Percentiles rank a stretch among this genome's conserved stretches.
These are phyloP conservation scores for Ardeotis arabs DNA, from an alignment of 2,113 vertebrate species.

Conservation along the genomic window DNA sequence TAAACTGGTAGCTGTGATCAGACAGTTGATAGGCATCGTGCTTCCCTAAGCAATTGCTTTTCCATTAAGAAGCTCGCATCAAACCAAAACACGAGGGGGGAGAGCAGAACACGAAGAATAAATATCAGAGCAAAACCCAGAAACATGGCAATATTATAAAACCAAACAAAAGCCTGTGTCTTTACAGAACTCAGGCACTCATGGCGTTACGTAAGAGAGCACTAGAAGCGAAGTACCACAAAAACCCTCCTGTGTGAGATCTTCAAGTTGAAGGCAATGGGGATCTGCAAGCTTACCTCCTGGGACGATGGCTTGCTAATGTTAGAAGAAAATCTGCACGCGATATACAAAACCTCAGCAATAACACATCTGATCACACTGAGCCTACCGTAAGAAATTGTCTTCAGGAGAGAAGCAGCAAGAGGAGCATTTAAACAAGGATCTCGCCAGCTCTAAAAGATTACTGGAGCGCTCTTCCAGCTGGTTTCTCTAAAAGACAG, in stretches of 20 bases:
- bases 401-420: neutral
- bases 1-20: neutral
- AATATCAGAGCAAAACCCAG: neutral
- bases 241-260: neutral
- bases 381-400: neutral
- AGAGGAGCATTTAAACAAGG: neutral
- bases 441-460: neutral
- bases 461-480: neutral
- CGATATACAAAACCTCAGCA: neutral
- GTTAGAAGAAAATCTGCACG: neutral
- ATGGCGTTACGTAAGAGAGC: rapidly evolving
- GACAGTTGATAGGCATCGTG: neutral
- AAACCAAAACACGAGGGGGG: neutral
- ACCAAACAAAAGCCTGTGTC: neutral
- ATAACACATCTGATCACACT: neutral
- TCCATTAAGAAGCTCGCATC: neutral
- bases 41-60: neutral
- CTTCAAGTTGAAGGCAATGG: neutral
- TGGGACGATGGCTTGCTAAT: rapidly evolving
- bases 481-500: neutral
- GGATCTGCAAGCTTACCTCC: neutral
- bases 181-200: neutral
- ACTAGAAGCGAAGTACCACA: neutral
- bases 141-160: neutral
- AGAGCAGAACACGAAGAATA: neutral